Evolutionary conservation across 2,113 vertebrate species (phyloP).

Genomic region (human): DNA sequence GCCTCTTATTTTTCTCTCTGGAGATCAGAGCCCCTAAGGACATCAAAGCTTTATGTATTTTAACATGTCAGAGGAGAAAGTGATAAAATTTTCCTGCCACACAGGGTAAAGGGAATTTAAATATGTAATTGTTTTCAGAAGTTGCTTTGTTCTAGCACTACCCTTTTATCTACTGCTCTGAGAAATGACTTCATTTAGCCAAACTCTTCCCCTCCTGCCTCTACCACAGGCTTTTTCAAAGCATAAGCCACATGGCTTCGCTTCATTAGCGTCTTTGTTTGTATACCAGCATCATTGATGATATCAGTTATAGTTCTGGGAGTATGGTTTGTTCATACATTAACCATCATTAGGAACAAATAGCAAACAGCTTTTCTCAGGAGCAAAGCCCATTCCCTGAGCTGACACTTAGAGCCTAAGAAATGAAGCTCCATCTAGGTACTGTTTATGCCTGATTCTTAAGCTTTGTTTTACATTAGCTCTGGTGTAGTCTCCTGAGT

Average conservation of each 20-base stretch:
- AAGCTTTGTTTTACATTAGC: not conserved
- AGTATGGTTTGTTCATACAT: constrained; percentile 61
- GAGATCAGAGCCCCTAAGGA: constrained; percentile 28
- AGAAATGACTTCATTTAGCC: constrained; percentile 63
- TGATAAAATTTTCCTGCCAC: constrained; percentile 51
- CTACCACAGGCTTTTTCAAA: constrained; percentile 8
- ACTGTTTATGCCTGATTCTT: not conserved
- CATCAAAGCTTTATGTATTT: not conserved
- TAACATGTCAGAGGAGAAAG: constrained; percentile 30
- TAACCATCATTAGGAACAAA: constrained; percentile 63
- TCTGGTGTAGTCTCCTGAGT: not conserved
- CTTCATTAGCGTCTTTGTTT: constrained; percentile 59
- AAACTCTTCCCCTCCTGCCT: not conserved
- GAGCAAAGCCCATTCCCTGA: constrained; percentile 26
- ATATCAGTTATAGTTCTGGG: constrained; percentile 43
- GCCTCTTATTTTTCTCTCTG: constrained; percentile 32
- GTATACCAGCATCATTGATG: constrained; percentile 43
- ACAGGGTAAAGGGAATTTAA: constrained; percentile 46
- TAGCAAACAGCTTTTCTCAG: constrained; percentile 57
- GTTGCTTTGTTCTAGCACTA: constrained; percentile 1
- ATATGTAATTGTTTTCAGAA: constrained; percentile 38
- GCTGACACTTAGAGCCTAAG: not conserved
- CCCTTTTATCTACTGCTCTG: constrained; percentile 37
- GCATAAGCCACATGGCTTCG: not conserved
- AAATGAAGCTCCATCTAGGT: not conserved